Conservation (phyloP, 64 coral and sea anemone species). For the Pocillopora damicornis region DNA sequence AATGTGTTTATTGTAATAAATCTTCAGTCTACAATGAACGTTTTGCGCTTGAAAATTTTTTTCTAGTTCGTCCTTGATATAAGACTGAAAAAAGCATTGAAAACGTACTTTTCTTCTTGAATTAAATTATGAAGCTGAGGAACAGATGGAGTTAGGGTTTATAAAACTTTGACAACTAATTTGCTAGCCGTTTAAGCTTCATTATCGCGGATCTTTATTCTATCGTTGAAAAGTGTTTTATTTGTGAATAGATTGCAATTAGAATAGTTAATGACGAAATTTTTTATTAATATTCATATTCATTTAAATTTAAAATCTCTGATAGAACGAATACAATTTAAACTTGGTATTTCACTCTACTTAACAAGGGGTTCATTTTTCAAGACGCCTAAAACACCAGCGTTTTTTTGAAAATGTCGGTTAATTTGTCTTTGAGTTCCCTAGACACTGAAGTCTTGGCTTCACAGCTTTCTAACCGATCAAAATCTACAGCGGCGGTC, state of each 20-base stretch:
- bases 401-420: not conserved
- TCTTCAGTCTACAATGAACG: no score
- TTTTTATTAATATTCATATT: not conserved
- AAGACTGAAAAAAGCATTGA: no score
- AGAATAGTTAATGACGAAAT: not conserved
- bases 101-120: no score
- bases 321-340: not conserved
- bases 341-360: not conserved
- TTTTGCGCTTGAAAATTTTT: no score
- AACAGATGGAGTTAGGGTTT: no score
- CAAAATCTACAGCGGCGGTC: not conserved
- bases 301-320: not conserved
- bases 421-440: not conserved
- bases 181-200: not conserved
- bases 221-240: not conserved
- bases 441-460: not conserved
- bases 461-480: not conserved
- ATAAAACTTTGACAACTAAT: not conserved
- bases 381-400: not conserved
- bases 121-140: no score
- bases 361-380: no score
- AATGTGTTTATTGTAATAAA: no score
- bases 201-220: not conserved
- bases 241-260: not conserved
- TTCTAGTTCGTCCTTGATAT: no score